These are phyloP conservation scores for Cordilura impudica DNA, from an alignment of 2,888 invertebrate species.

Conservation along the genomic window DNA sequence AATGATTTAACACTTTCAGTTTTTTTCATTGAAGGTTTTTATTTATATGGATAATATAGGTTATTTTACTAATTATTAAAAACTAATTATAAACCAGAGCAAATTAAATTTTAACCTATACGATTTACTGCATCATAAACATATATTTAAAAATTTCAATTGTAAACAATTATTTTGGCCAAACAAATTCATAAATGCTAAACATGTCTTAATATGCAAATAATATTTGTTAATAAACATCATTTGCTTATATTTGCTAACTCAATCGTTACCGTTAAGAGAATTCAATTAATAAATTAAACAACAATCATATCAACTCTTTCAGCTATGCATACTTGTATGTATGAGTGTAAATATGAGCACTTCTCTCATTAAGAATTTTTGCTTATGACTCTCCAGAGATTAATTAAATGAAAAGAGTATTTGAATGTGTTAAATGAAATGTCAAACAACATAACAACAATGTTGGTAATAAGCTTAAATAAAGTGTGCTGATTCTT, in stretches of 20 bases:
- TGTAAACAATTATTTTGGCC: not conserved
- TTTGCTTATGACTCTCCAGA: not conserved
- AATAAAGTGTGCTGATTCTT: conserved; percentile 45
- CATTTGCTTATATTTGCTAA: not conserved
- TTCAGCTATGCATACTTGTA: not conserved
- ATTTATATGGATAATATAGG: conserved; percentile 13
- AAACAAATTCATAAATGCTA: conserved; percentile 33
- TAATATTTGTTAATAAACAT: not conserved
- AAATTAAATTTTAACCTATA: not conserved
- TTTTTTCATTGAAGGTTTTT: conserved; percentile 16
- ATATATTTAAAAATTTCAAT: not conserved
- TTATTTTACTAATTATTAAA: conserved; percentile 10
- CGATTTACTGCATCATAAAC: too few relatives aligned
- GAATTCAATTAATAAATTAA: not conserved
- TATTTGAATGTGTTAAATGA: not conserved
- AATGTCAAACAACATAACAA: conserved; percentile 24
- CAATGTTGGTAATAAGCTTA: conserved; percentile 10
- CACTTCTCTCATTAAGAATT: not conserved
- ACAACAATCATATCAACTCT: too few relatives aligned
- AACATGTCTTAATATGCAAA: conserved; percentile 1
- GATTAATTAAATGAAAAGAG: not conserved
- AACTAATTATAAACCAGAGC: not conserved
- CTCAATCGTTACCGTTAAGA: not conserved
- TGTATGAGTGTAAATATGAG: not conserved
- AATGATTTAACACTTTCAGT: conserved; percentile 48